These are phyloP conservation scores for Forbesichthys papilliferus DNA, from an alignment of 2,113 vertebrate genomes.

Conservation along the genomic window DNA sequence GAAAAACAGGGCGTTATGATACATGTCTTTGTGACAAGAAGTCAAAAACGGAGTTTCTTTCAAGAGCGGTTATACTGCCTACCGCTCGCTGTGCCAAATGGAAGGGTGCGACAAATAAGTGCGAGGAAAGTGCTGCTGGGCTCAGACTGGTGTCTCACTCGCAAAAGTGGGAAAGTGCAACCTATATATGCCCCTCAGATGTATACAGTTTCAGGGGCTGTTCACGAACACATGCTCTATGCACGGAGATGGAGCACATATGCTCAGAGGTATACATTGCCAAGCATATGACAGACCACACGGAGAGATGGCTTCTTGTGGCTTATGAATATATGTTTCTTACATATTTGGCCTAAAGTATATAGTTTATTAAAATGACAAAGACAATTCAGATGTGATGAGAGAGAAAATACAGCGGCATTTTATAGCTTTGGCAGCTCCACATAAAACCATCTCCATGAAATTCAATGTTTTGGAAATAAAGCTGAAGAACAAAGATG, in stretches of 20 bases:
- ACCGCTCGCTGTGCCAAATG: slow-evolving; percentile 62
- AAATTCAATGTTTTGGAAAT: slow-evolving; percentile 13
- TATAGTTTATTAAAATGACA: neutral
- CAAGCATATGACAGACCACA: too few relatives aligned
- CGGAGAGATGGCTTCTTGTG: too few relatives aligned
- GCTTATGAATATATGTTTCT: too few relatives aligned
- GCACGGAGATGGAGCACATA: neutral
- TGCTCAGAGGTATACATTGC: neutral
- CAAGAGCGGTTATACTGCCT: slow-evolving; percentile 57
- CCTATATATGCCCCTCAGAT: slow-evolving; percentile 42
- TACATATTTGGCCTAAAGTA: neutral
- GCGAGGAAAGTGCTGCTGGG: slow-evolving; percentile 36
- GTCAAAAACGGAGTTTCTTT: slow-evolving; percentile 55
- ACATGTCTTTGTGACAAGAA: slow-evolving; percentile 47
- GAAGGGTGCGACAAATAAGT: slow-evolving; percentile 59
- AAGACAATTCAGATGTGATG: neutral
- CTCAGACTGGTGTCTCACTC: slow-evolving; percentile 51
- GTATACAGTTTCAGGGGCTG: slow-evolving; percentile 37
- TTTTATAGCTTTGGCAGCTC: slow-evolving; percentile 1
- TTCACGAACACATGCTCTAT: neutral
- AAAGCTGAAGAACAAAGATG: slow-evolving; percentile 20
- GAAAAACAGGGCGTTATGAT: slow-evolving; percentile 52
- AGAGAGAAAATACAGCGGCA: neutral
- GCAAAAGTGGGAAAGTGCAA: slow-evolving; percentile 51
- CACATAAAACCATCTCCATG: slow-evolving; percentile 7